Evolutionary conservation across 2,797 vertebrate genomes (phyloP).

Genomic region (Hippopotamyrus pictus): DNA sequence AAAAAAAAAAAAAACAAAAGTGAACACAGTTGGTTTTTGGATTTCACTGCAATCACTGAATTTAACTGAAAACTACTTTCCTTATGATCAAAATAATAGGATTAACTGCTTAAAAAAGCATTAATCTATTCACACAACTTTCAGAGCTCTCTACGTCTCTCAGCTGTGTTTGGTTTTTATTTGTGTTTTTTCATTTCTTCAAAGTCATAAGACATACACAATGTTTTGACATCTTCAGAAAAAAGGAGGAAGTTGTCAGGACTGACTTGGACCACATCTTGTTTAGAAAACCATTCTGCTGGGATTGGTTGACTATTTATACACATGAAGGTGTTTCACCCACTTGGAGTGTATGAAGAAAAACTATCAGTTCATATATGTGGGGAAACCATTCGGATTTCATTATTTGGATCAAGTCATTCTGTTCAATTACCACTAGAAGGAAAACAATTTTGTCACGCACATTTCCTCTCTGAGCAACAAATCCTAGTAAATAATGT

Average conservation of each 20-base stretch:
- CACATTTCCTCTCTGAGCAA: conserved; percentile 15
- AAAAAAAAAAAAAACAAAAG: neutral
- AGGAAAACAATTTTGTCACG: conserved; percentile 14
- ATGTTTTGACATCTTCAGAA: conserved; percentile 22
- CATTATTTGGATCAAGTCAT: conserved; percentile 18
- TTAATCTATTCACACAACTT: neutral
- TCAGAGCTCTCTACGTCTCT: neutral
- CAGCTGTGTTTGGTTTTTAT: conserved; percentile 29
- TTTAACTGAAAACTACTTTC: neutral
- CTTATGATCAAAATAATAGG: conserved; percentile 28
- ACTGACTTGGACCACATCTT: conserved; percentile 7
- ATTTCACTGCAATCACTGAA: conserved; percentile 25
- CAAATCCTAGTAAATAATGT: conserved; percentile 12
- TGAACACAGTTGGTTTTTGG: neutral
- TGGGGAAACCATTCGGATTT: conserved; percentile 22
- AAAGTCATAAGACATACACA: conserved; percentile 23
- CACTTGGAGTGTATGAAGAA: neutral
- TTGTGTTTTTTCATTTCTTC: conserved; percentile 29
- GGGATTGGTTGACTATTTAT: neutral
- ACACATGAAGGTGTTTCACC: neutral
- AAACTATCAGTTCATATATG: neutral
- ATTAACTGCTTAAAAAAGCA: conserved; percentile 27
- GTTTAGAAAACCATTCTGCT: conserved; percentile 6
- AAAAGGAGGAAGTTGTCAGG: conserved; percentile 12
- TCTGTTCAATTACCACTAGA: conserved; percentile 19